These are phyloP conservation scores for Elanus axillaris DNA, from an alignment of 2,113 vertebrate species.

Conservation along the genomic window DNA sequence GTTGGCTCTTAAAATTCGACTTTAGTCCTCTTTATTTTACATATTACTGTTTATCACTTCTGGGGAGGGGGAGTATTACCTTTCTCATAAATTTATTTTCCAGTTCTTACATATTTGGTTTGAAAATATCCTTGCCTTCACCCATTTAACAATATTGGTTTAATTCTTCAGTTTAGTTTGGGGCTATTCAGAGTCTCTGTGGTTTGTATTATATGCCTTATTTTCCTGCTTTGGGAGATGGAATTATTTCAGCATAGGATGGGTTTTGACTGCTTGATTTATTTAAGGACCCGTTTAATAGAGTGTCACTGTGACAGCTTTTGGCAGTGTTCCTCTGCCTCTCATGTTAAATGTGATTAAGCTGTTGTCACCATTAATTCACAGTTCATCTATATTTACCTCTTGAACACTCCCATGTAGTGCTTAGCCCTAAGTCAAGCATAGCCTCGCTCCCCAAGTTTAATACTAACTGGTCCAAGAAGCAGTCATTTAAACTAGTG, in stretches of 20 bases:
- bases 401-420: background rate
- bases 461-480: background rate
- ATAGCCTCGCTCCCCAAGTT: background rate
- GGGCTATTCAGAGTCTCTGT: background rate
- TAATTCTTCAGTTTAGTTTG: background rate
- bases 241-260: background rate
- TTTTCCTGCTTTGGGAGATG: background rate
- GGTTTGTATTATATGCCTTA: background rate
- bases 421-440: background rate
- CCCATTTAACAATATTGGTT: background rate
- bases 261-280: background rate
- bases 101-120: background rate
- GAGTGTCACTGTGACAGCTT: conserved; percentile 2
- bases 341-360: conserved; percentile 19
- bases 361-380: conserved; percentile 45
- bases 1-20: background rate
- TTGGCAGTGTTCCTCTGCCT: conserved; percentile 1
- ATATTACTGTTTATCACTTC: background rate
- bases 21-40: background rate
- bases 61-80: accelerated
- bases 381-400: conserved; percentile 27
- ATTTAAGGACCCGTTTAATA: background rate
- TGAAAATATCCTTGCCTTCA: background rate
- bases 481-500: background rate
- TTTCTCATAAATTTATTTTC: background rate